Evolutionary conservation across 2,113 vertebrate genomes (phyloP), one percentile per base, ranked within the genome.

Genomic region (Channa maculata): DNA sequence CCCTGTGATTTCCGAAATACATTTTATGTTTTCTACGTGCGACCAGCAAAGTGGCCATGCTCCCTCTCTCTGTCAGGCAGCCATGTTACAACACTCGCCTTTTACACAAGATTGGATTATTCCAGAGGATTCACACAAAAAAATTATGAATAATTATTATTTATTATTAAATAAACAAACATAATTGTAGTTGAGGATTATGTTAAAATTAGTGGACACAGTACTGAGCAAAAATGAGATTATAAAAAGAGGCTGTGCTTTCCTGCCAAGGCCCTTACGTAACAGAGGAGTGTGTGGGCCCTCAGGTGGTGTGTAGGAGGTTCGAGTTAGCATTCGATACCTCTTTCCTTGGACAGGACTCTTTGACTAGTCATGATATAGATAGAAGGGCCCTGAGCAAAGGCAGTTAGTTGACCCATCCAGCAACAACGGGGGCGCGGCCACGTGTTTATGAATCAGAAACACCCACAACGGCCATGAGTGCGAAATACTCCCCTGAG

Each of bases 11-110:
- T 68, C 1, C 63, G 43, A 75, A 82, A 86, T 33, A 75, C 63
- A 51, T 73, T 71, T 70, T 65, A 87, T 86, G 79, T 79, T 83
- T 86, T 65, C 37, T 24, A 65, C 86, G 85, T 84, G 61, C 6
- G 41, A 75, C 61, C 36, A 43, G 24, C 54, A 8, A 50, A 54
- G 71, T 61, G 73, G 62, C 74, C 51, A 3, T 62, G 67, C 61
- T 74, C 71, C 36, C 50, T 75, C 62, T 62, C 49, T 43, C 75
- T 75, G 75, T 66, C 77, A 67, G 68, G 39, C 74, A 62, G 61
- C 61, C 63, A 65, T 59, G 69, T 72, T 77, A 76, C 66, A 52
- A 74, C 64, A 15, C 37, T 54, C 38, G n/a, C 50, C 59, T 77
- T 80, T 86, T 62, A 79, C 69, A 73, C 66, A 6, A 51, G 33